Evolutionary conservation across 2,888 invertebrate species (phyloP), one percentile per base, ranked within the genome.

Genomic region (Drosophila peninsularis): DNA sequence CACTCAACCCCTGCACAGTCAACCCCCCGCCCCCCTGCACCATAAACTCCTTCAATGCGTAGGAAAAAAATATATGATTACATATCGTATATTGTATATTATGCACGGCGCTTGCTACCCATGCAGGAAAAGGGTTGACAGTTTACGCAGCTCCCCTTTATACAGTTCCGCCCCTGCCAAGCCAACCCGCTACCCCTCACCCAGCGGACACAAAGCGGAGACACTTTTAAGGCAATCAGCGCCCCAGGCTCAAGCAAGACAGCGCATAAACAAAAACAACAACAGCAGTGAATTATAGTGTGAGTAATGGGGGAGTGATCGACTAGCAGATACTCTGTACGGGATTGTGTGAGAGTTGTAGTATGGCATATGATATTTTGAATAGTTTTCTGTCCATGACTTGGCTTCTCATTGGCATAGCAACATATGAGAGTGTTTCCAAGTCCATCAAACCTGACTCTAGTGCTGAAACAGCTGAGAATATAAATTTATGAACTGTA

Each of bases 181-280:
- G 3, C 37, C 24, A 27, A 14, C 34, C n/a, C 52, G 36, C 41
- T n/a, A 6, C 13, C 9, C 58, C 50, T 11, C 24, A 3, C n/a
- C 44, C 21, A 13, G 9, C 34, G 36, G 10, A 57, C 61, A 76
- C 45, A 70, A 61, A 67, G 58, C 74, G 54, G 41, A 50, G 50
- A 79, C 79, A 83, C 82, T 87, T 87, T 70, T 56, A 73, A 82
- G 84, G 87, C 83, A 83, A 83, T 83, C 83, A 83, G 72, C 66
- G 52, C 54, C 42, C 36, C 32, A 55, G 47, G 57, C 57, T 39
- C 49, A 55, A 54, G 5, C 24, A 75, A 75, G 72, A 71, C 80
- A 75, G 53, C 34, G 44, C 42, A 69, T 61, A 56, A 65, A 53
- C 68, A 77, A 65, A 62, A 71, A 71, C 66, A 71, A 36, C 45